Evolutionary conservation across 1,140 invertebrate species (phyloP).

Genomic region (Drosophila eugracilis): DNA sequence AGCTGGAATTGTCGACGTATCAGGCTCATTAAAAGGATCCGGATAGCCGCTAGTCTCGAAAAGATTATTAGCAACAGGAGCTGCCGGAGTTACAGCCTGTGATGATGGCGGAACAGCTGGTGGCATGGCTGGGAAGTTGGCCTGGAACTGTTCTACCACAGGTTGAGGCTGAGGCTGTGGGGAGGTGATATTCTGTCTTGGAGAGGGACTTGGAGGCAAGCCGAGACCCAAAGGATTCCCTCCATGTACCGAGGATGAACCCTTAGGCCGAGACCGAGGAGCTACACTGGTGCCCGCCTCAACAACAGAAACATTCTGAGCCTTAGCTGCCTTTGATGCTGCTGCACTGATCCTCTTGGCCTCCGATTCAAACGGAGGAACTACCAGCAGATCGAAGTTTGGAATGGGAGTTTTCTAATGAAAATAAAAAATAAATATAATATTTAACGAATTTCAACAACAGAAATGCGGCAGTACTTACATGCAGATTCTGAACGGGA

Average conservation of each 20-base stretch:
- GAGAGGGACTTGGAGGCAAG: constrained; percentile 85
- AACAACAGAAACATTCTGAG: constrained; percentile 86
- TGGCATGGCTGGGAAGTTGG: constrained; percentile 83
- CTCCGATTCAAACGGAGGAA: constrained; percentile 88
- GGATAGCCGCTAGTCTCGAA: constrained; percentile 86
- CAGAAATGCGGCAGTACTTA: constrained; percentile 84
- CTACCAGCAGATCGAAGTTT: constrained; percentile 88
- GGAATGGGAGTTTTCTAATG: constrained; percentile 88
- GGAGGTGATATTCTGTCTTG: constrained; percentile 79
- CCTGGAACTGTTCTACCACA: constrained; percentile 82
- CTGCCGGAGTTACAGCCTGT: constrained; percentile 58
- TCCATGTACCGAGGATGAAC: constrained; percentile 84
- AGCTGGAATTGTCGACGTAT: constrained; percentile 14
- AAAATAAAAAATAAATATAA: constrained; percentile 5
- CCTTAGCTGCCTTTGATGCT: constrained; percentile 84
- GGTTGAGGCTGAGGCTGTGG: constrained; percentile 83
- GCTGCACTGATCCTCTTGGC: constrained; percentile 87
- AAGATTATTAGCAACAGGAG: constrained; percentile 66
- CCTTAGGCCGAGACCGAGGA: constrained; percentile 93
- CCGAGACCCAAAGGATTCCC: constrained; percentile 85
- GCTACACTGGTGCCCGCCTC: constrained; percentile 91
- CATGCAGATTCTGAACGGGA: constrained; percentile 93
- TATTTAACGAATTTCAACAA: background rate
- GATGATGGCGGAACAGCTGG: constrained; percentile 36
- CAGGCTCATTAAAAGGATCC: constrained; percentile 87